Evolutionary conservation across 1,140 invertebrate genomes (phyloP).

Genomic region (Lucilia cuprina): DNA sequence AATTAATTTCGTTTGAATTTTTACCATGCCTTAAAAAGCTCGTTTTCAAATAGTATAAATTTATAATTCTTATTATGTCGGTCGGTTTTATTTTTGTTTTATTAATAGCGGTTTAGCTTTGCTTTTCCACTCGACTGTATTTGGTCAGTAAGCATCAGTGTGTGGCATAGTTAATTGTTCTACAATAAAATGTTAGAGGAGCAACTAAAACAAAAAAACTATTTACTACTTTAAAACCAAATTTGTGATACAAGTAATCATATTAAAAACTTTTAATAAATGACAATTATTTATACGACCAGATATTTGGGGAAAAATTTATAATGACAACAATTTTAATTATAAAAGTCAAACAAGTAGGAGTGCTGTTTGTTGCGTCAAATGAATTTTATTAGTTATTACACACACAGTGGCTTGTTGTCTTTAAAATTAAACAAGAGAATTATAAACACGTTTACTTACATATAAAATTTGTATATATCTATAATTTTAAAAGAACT

Average conservation of each 20-base stretch:
- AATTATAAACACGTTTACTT: no score
- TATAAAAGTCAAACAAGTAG: background rate
- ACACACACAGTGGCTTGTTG: no score
- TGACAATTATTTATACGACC: slow-evolving; percentile 10
- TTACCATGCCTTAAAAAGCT: background rate
- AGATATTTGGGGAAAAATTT: background rate
- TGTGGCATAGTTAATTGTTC: slow-evolving; percentile 14
- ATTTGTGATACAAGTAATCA: background rate
- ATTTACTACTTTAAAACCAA: background rate
- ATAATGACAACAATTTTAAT: background rate
- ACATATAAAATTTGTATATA: no score
- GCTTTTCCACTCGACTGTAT: background rate
- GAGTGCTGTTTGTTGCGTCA: no score
- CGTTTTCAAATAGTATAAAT: slow-evolving; percentile 11
- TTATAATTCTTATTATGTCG: slow-evolving; percentile 2
- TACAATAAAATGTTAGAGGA: background rate
- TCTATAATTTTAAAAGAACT: background rate
- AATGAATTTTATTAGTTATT: no score
- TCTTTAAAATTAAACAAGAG: no score
- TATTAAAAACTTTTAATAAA: slow-evolving; percentile 8
- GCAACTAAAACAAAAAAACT: background rate
- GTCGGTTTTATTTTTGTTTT: background rate
- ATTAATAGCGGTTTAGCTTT: background rate
- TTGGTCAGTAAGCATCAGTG: background rate
- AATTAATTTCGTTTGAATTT: background rate